Conservation (phyloP, 2,888 invertebrate genomes). For the Fabriciana adippe region DNA sequence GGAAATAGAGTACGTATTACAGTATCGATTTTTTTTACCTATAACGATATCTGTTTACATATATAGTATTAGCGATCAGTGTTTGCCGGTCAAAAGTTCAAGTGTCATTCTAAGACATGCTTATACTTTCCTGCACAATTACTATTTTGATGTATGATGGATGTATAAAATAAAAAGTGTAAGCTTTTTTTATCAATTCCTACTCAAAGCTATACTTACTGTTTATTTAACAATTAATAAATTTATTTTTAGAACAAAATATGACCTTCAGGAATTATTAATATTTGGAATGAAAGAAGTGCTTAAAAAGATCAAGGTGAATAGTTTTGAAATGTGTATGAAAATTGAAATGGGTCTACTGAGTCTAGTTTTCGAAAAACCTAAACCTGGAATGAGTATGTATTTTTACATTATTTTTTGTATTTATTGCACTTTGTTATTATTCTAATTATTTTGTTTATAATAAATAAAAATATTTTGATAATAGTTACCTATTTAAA, state of each 20-base stretch:
- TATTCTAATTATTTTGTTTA: neutral
- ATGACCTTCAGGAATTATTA: conserved; percentile 73
- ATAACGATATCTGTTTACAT: neutral
- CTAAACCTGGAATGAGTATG: conserved; percentile 77
- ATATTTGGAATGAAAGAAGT: conserved; percentile 75
- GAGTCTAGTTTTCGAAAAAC: conserved; percentile 79
- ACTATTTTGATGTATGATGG: neutral
- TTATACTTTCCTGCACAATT: neutral
- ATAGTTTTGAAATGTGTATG: conserved; percentile 76
- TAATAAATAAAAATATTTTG: too few relatives aligned
- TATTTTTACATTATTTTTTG: neutral
- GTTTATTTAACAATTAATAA: neutral
- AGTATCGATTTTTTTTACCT: conserved; percentile 24
- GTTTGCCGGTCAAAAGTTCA: conserved; percentile 9
- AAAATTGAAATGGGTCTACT: conserved; percentile 81
- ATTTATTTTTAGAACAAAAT: conserved; percentile 57
- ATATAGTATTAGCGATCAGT: conserved; percentile 3
- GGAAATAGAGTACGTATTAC: conserved; percentile 60
- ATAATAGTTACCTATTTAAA: too few relatives aligned
- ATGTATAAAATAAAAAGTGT: too few relatives aligned
- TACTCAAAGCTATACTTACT: neutral
- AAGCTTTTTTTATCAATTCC: too few relatives aligned
- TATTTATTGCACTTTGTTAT: neutral
- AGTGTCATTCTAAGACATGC: neutral
- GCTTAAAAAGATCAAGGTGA: conserved; percentile 73